phyloP scores from a whole-genome alignment of 2,888 invertebrate species.

The Conchocele bisecta region DNA sequence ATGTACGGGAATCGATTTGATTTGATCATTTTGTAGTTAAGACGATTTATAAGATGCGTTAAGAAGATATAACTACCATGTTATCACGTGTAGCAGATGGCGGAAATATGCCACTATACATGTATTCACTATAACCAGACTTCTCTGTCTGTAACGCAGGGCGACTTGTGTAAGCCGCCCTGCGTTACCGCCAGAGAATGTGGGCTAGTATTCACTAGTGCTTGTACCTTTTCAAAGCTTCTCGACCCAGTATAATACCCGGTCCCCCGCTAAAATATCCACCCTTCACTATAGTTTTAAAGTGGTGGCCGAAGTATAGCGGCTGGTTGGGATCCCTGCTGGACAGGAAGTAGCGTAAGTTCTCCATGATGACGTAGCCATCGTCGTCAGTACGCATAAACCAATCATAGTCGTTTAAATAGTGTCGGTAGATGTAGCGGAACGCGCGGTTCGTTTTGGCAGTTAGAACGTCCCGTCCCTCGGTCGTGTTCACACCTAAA shows the following conservation, averaged over 20 bases:
- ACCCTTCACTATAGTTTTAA: constrained; percentile 69
- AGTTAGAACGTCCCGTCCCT: constrained; percentile 96
- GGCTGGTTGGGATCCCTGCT: constrained; percentile 87
- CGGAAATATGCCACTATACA: too few relatives aligned
- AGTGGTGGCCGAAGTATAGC: constrained; percentile 88
- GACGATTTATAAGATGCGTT: too few relatives aligned
- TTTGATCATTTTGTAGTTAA: too few relatives aligned
- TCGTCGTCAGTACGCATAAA: constrained; percentile 99
- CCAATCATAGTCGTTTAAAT: constrained; percentile 95
- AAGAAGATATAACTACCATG: too few relatives aligned
- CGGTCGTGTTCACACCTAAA: constrained; percentile 90
- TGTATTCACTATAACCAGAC: too few relatives aligned
- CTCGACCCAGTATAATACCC: constrained; percentile 95
- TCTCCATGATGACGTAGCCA: constrained; percentile 98
- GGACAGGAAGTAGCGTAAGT: constrained; percentile 87
- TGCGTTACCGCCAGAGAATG: too few relatives aligned
- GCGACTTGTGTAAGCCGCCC: too few relatives aligned
- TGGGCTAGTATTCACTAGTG: too few relatives aligned
- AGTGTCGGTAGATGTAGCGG: constrained; percentile 91
- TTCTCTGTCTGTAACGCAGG: too few relatives aligned
- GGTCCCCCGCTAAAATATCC: constrained; percentile 84
- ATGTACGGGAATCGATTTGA: too few relatives aligned
- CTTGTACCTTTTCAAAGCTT: constrained; percentile 88
- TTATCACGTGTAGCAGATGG: too few relatives aligned
- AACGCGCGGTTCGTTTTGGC: constrained; percentile 98